Evolutionary conservation across 2,113 vertebrate species (phyloP), one percentile per base, ranked within the genome.

Genomic region (Ammodramus savannarum): DNA sequence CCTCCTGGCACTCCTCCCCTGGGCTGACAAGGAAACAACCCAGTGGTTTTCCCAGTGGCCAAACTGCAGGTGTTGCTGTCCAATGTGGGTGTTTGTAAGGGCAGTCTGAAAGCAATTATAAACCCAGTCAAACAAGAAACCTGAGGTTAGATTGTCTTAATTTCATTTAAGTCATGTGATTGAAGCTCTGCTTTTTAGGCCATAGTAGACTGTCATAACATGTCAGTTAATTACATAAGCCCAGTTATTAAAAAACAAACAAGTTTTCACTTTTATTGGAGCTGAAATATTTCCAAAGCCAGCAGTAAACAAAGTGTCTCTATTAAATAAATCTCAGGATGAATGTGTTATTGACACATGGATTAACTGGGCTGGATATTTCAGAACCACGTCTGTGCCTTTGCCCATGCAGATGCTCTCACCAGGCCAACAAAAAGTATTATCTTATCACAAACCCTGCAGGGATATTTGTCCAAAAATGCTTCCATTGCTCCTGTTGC

Each of bases 21-120:
- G n/a, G 29, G 44, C 48, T 75, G 80, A 38, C 4, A 11, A 75
- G 39, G 49, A 38, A 75, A 87, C 58, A 66, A 7, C 54, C n/a
- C 43, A 2, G 54, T 52, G 8, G 1, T 57, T 67, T 81, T 68
- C 69, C 71, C 69, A 65, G 66, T 58, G 43, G 75, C 48, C 81
- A 71, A 83, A 91, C 71, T 65, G 55, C 67, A 93, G 78, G 84
- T 58, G 71, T 3, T 85, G 66, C 20, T 57, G 54, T 54, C 77
- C 85, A 91, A 87, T 74, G 87, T 93, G 78, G 85, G 54, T 0
- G 2, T 62, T 69, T 80, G 39, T 58, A 79, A 91, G 71, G 71
- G 74, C 58, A 87, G 58, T 46, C 67, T 93, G 91, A 93, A 94
- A 85, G 41, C 78, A 87, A 90, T 76, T 94, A 69, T 18, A 85